Base-by-base conservation (phyloP, 2,797 vertebrate genomes). In the Melanotaenia maccullochi region DNA sequence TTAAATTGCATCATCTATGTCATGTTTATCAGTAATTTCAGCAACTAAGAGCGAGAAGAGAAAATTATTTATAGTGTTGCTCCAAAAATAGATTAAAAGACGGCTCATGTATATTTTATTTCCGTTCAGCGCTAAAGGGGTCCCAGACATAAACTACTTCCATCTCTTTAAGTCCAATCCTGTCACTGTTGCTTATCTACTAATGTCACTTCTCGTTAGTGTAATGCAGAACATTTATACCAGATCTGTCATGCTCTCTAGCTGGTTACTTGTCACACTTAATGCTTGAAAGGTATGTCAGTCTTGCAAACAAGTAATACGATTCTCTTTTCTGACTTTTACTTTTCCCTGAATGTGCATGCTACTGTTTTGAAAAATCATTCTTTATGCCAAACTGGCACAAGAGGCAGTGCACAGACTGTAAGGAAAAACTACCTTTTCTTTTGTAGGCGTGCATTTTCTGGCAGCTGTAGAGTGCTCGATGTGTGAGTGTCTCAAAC, bases 281-380 rank as follows among this genome's bases (percentile, higher is more conserved):
- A 8, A 40, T 78, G 71, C 68, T 81, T 60, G 63, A 66, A 71
- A 70, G 63, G 3, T 8, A 1, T 56, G 55, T 69, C 68, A 67
- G 42, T 40, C 30, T 60, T 73, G 20, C 66, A 74, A 69, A 83
- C 60, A 56, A 57, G 71, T 75, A 84, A 85, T 77, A 68, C 77
- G 66, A 38, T 42, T 77, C 33, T 9, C 4, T 9, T 60, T 61
- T 20, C 30, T 83, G 78, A 82, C 82, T 81, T 81, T 82, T 79
- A 36, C 13, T 52, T 73, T 77, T 33, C 74, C 77, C 82, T 65
- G 73, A 83, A 68, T 57, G 13, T 40, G 58, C 51, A 61, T 40
- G 16, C 71, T 75, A 30, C 16, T 74, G 36, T 49, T 42, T 44
- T 14, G 55, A 63, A 35, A 22, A 25, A 68, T 83, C 55, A 42